These are phyloP conservation scores for Cremastinae sp. DNA, from an alignment of 2,888 invertebrate genomes.

Conservation along the genomic window DNA sequence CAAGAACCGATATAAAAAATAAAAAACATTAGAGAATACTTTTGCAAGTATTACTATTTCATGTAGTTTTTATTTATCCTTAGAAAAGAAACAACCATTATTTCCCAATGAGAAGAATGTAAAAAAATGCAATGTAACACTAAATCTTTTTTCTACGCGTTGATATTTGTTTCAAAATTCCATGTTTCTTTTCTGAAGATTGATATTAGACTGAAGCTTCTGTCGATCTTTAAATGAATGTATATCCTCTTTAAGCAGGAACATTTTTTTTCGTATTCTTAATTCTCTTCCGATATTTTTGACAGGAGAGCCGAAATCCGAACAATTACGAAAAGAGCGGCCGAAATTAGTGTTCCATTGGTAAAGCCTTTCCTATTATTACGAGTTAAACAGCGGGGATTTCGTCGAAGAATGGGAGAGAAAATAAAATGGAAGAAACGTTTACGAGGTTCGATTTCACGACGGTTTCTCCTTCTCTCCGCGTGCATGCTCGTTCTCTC, in stretches of 20 bases:
- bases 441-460: conserved; percentile 25
- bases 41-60: too few relatives aligned
- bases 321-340: conserved; percentile 43
- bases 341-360: conserved; percentile 52
- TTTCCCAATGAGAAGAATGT: too few relatives aligned
- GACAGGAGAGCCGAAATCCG: conserved; percentile 25
- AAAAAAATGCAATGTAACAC: too few relatives aligned
- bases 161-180: too few relatives aligned
- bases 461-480: conserved; percentile 28
- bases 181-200: too few relatives aligned
- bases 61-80: too few relatives aligned
- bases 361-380: conserved; percentile 36
- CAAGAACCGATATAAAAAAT: not conserved
- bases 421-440: conserved; percentile 55
- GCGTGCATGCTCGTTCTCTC: conserved; percentile 57
- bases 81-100: not conserved
- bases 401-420: conserved; percentile 18
- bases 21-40: too few relatives aligned
- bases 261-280: conserved; percentile 13
- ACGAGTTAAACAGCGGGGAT: conserved; percentile 41
- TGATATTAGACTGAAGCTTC: too few relatives aligned
- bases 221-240: too few relatives aligned
- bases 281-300: conserved; percentile 6
- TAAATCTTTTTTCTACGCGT: too few relatives aligned
- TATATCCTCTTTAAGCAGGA: conserved; percentile 25